phyloP scores from a whole-genome alignment of 2,113 vertebrate genomes.

The Malaclemys terrapin region DNA sequence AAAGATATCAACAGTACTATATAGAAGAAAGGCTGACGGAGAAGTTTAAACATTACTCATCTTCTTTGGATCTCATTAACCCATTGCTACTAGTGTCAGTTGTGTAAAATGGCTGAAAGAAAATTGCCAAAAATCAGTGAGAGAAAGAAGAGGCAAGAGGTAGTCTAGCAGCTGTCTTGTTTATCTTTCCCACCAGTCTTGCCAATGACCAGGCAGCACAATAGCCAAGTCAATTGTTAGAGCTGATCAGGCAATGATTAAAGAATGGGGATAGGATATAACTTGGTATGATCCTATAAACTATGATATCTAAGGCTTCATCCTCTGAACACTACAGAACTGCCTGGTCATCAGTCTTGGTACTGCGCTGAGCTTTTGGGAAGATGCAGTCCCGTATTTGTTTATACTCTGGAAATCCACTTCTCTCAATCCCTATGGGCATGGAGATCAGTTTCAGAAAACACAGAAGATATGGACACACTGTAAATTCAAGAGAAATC shows the following conservation, averaged over 20 bases:
- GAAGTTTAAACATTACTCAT: background rate
- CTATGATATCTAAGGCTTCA: background rate
- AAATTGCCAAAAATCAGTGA: slow-evolving; percentile 58
- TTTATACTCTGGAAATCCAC: background rate
- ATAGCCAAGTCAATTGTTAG: background rate
- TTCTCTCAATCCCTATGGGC: accelerated
- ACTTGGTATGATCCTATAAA: no score
- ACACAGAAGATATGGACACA: accelerated
- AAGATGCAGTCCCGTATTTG: background rate
- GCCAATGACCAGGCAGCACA: background rate
- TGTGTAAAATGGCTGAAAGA: slow-evolving; percentile 62
- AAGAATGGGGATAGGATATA: background rate
- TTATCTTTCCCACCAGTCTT: slow-evolving; percentile 31
- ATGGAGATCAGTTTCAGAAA: background rate
- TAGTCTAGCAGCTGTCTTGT: slow-evolving; percentile 67
- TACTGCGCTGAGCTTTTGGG: background rate
- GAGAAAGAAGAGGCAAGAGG: slow-evolving; percentile 56
- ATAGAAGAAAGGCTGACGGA: background rate
- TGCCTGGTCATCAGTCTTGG: background rate
- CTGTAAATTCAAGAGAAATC: background rate
- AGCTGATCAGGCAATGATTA: background rate
- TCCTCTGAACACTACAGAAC: background rate
- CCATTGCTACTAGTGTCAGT: accelerated
- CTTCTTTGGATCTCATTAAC: slow-evolving; percentile 60
- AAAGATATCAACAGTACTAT: slow-evolving; percentile 24